Evolutionary conservation across 2,113 vertebrate species (phyloP).

Genomic region (Ranitomeya variabilis): DNA sequence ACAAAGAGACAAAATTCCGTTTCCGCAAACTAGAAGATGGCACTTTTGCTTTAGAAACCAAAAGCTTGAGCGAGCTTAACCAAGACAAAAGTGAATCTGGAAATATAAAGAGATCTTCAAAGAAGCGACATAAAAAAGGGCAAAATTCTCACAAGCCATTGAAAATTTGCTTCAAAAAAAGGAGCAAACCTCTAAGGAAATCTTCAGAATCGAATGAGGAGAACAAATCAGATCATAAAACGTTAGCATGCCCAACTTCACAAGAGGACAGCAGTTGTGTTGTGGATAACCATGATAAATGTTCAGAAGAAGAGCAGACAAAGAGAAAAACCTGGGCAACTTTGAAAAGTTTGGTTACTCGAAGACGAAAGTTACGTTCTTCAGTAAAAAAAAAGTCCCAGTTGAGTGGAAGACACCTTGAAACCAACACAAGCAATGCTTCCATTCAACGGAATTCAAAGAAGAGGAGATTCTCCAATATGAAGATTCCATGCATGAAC

Average conservation of each 20-base stretch:
- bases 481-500: constrained; percentile 72
- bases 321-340: constrained; percentile 71
- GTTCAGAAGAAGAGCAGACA: constrained; percentile 50
- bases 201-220: constrained; percentile 33
- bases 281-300: background rate
- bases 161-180: constrained; percentile 76
- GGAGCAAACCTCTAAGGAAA: constrained; percentile 69
- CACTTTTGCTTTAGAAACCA: constrained; percentile 68
- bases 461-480: constrained; percentile 64
- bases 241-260: background rate
- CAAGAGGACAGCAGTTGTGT: background rate
- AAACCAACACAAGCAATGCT: constrained; percentile 63
- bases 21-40: constrained; percentile 39
- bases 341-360: constrained; percentile 69
- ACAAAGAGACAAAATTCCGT: constrained; percentile 46
- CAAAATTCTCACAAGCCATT: constrained; percentile 65
- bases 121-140: constrained; percentile 49
- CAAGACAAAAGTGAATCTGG: constrained; percentile 64
- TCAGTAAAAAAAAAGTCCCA: constrained; percentile 61
- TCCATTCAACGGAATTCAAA: constrained; percentile 49
- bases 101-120: constrained; percentile 47
- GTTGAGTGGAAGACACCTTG: constrained; percentile 63
- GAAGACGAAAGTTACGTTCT: constrained; percentile 64
- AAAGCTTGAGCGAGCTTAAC: constrained; percentile 63
- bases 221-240: background rate